Percentiles rank a stretch among this genome's conserved stretches.
Evolutionary conservation across 2,113 vertebrate genomes (phyloP).

Genomic region (Peromyscus leucopus): DNA sequence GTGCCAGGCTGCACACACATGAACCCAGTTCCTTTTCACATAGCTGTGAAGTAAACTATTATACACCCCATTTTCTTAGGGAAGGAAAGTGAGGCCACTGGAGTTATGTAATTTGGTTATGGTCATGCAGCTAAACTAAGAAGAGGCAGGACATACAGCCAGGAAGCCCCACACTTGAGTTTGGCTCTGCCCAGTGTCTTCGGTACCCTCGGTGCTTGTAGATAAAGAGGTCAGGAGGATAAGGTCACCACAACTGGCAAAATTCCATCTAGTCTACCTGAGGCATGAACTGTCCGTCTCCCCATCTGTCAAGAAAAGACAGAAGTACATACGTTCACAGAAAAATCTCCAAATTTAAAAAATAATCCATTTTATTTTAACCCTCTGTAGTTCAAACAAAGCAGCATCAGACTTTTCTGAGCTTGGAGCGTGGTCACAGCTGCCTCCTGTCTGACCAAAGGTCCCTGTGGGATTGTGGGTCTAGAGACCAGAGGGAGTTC

Average conservation of each 20-base stretch:
- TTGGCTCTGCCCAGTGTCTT: background rate
- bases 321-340: constrained; percentile 18
- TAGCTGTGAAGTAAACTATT: background rate
- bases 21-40: constrained; percentile 18
- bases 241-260: background rate
- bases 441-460: constrained; percentile 26
- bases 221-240: background rate
- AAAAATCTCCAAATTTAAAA: background rate
- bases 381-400: constrained; percentile 12
- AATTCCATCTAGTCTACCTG: background rate
- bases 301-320: constrained; percentile 45
- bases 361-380: background rate
- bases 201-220: background rate
- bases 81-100: background rate
- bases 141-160: background rate
- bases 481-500: constrained; percentile 30
- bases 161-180: background rate
- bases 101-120: background rate
- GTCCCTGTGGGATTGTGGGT: constrained; percentile 14
- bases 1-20: background rate
- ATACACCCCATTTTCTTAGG: background rate
- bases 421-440: background rate
- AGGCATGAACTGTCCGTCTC: background rate
- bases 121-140: background rate
- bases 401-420: fast-evolving